Evolutionary conservation across 2,888 invertebrate genomes (phyloP).

Genomic region (Penaeus monodon): DNA sequence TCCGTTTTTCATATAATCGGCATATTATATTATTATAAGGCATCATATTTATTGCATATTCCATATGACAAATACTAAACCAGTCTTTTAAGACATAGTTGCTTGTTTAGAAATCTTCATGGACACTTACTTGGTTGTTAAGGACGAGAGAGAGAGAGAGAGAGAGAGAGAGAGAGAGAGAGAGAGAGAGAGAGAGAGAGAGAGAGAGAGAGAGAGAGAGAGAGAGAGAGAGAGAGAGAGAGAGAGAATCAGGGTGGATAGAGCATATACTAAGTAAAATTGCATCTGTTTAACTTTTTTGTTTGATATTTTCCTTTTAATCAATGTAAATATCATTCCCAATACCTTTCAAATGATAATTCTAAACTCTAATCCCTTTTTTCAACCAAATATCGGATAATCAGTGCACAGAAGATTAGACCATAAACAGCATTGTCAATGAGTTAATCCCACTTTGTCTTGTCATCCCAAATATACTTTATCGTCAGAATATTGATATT

Average conservation of each 20-base stretch:
- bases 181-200: background rate
- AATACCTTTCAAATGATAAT: background rate
- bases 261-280: background rate
- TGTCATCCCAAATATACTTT: too few species aligned
- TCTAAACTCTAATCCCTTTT: too few species aligned
- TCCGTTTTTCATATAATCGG: too few species aligned
- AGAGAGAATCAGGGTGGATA: background rate
- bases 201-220: background rate
- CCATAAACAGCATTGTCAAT: too few species aligned
- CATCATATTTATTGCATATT: too few species aligned
- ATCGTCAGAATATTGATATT: too few species aligned
- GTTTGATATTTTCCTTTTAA: background rate
- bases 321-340: background rate
- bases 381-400: too few species aligned
- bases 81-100: background rate
- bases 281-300: background rate
- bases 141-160: background rate
- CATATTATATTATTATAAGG: too few species aligned
- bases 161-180: conserved; percentile 8
- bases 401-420: too few species aligned
- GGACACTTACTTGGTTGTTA: background rate
- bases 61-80: too few species aligned
- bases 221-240: too few species aligned
- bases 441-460: too few species aligned
- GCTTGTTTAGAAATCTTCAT: background rate